Percentiles rank a stretch among this genome's conserved stretches.
Conservation (phyloP, 1,140 invertebrate genomes). For the Drosophila bocqueti region DNA sequence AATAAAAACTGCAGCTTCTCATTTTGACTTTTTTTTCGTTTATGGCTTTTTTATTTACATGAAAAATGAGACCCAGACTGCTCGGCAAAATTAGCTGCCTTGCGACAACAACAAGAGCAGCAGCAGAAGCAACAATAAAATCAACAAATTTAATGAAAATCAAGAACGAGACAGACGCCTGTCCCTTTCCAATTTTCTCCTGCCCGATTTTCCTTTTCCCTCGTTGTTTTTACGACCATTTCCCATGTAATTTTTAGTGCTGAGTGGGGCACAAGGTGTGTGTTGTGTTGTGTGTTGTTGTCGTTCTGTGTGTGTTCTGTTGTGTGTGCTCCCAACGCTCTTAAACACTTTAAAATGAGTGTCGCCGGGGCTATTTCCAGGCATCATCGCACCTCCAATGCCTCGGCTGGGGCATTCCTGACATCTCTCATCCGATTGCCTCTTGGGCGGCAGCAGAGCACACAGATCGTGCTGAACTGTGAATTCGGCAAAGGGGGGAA, state of each 20-base stretch:
- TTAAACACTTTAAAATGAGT: conserved; percentile 77
- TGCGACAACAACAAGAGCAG: conserved; percentile 41
- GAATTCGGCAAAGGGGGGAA: conserved; percentile 14
- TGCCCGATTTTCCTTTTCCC: conserved; percentile 26
- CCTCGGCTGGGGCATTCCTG: conserved; percentile 25
- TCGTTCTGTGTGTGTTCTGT: conserved; percentile 32
- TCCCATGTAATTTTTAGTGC: conserved; percentile 77
- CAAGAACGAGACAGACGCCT: conserved; percentile 38
- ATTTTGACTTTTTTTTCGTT: conserved; percentile 49
- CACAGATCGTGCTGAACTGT: conserved; percentile 33
- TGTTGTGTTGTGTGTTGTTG: conserved; percentile 9
- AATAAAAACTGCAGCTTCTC: conserved; percentile 40
- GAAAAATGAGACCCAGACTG: conserved; percentile 41
- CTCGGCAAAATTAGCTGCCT: conserved; percentile 53
- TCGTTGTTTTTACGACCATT: conserved; percentile 69
- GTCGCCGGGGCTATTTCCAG: conserved; percentile 69
- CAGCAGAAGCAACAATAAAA: conserved; percentile 55
- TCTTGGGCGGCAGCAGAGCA: background rate
- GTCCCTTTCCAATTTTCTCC: conserved; percentile 6
- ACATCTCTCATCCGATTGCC: conserved; percentile 32
- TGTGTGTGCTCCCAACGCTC: conserved; percentile 33
- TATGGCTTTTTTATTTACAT: conserved; percentile 74
- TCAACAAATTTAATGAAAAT: conserved; percentile 76
- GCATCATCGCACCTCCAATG: conserved; percentile 4
- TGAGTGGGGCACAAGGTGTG: conserved; percentile 70